Conservation (phyloP, 1,140 invertebrate species). For the Brachionus plicatilis region DNA sequence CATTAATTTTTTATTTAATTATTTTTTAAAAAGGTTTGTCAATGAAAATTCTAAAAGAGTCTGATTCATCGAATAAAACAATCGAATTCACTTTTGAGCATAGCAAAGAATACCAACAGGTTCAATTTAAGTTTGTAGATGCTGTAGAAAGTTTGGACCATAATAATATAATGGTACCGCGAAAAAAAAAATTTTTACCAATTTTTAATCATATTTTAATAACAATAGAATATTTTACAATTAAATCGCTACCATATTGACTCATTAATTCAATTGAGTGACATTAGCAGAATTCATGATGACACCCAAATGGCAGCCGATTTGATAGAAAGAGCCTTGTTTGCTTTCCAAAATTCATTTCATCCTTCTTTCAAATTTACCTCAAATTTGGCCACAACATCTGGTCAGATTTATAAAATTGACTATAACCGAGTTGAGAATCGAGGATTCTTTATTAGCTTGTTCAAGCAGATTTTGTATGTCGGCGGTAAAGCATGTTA, state of each 20-base stretch:
- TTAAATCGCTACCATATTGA: constrained; percentile 75
- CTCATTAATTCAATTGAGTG: constrained; percentile 74
- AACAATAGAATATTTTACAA: constrained; percentile 65
- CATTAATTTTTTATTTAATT: neutral
- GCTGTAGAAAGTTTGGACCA: constrained; percentile 74
- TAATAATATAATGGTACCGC: constrained; percentile 67
- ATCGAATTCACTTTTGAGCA: constrained; percentile 72
- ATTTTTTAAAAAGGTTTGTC: constrained; percentile 59
- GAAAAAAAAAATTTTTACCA: constrained; percentile 43
- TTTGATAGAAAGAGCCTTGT: constrained; percentile 70
- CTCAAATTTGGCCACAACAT: neutral
- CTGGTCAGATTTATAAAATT: constrained; percentile 50
- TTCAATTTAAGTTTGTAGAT: constrained; percentile 68
- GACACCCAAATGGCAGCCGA: constrained; percentile 72
- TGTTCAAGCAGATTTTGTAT: constrained; percentile 77
- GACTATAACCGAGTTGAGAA: constrained; percentile 79
- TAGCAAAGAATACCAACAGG: constrained; percentile 67
- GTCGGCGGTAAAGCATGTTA: constrained; percentile 68
- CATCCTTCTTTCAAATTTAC: constrained; percentile 74
- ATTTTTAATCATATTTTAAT: neutral
- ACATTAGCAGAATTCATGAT: constrained; percentile 72
- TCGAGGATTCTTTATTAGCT: constrained; percentile 70
- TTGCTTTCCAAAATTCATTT: constrained; percentile 70
- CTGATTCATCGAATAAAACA: constrained; percentile 56
- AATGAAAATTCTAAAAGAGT: constrained; percentile 64